These are phyloP conservation scores for Gobiocypris rarus DNA, from an alignment of 2,113 vertebrate genomes.

Conservation along the genomic window DNA sequence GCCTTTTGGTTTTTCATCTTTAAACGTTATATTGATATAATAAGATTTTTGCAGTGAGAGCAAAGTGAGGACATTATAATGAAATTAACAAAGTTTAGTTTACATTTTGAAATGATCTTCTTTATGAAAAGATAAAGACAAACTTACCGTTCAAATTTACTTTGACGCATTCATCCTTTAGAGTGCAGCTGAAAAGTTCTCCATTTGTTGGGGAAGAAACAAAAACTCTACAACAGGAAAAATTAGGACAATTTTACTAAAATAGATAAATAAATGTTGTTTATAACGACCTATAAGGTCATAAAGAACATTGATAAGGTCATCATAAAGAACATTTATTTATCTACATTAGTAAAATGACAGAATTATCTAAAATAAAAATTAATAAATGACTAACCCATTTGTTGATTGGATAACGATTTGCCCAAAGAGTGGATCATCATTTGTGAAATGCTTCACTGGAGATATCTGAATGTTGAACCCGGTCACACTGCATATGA, in stretches of 20 bases:
- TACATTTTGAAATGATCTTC: not conserved
- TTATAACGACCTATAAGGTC: not conserved
- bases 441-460: conserved; percentile 15
- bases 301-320: too few species aligned
- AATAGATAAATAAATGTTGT: not conserved
- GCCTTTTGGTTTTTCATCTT: conserved; percentile 21
- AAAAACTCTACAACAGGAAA: conserved; percentile 50
- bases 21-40: not conserved
- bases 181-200: conserved; percentile 47
- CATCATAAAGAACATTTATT: too few species aligned
- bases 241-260: not conserved
- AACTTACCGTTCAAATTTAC: conserved; percentile 26
- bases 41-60: not conserved
- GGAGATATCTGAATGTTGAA: conserved; percentile 59
- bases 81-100: not conserved
- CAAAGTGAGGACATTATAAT: not conserved
- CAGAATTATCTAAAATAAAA: not conserved
- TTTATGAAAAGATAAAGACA: not conserved
- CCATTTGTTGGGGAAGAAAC: conserved; percentile 53
- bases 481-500: conserved; percentile 36
- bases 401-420: conserved; percentile 49
- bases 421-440: conserved; percentile 62
- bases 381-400: conserved; percentile 53
- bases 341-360: too few species aligned
- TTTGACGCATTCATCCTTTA: not conserved